These are phyloP conservation scores for Cyanoderma ruficeps DNA, from an alignment of 2,113 vertebrate genomes.

Conservation along the genomic window DNA sequence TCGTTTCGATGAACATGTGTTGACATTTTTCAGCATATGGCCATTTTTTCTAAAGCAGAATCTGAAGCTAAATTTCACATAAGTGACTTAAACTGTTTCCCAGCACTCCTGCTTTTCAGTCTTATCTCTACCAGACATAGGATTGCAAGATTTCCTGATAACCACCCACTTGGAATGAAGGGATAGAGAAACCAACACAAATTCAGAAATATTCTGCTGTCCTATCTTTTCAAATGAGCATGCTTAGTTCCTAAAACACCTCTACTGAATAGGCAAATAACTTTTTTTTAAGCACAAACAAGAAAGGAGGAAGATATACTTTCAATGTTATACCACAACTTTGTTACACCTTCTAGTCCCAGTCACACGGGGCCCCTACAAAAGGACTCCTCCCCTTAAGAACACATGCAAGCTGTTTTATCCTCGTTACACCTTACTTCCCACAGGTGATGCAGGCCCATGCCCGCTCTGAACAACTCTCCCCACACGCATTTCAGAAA, in stretches of 20 bases:
- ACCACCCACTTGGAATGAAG: not conserved
- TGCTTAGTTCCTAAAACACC: not conserved
- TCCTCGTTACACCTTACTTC: not conserved
- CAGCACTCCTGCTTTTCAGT: not conserved
- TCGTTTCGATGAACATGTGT: conserved; percentile 27
- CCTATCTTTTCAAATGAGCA: not conserved
- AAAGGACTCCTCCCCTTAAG: not conserved
- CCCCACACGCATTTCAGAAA: not conserved
- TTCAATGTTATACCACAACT: not conserved
- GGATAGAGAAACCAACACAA: not conserved
- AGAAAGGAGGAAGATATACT: not conserved
- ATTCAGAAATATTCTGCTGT: not conserved
- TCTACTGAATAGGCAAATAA: not conserved
- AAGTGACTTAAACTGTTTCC: not conserved
- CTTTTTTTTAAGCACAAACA: not conserved
- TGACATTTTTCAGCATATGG: conserved; percentile 57
- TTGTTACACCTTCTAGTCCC: not conserved
- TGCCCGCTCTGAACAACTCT: accelerated
- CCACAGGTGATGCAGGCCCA: accelerated
- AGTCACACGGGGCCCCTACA: not conserved
- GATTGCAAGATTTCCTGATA: conserved; percentile 4
- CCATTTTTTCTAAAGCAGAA: not conserved
- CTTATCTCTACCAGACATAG: not conserved
- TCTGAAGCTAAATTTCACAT: not conserved
- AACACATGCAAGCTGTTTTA: accelerated